Conservation (phyloP, 2,797 vertebrate species). For the Spheniscus humboldti region DNA sequence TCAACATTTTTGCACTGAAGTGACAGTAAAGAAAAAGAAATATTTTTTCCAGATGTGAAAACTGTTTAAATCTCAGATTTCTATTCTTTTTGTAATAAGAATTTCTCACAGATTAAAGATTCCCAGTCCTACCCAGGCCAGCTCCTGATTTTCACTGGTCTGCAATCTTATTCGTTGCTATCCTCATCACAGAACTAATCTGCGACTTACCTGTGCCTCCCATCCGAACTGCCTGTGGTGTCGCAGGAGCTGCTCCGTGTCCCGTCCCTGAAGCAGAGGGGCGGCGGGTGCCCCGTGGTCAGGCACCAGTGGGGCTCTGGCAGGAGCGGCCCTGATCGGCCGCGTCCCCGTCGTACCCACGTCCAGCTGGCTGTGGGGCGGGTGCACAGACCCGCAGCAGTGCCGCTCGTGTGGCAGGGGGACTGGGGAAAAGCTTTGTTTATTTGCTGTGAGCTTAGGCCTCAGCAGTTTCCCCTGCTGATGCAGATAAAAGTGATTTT, state of each 20-base stretch:
- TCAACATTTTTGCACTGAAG: background rate
- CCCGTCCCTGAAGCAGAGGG: background rate
- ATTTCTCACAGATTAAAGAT: background rate
- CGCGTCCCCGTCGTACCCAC: fast-evolving
- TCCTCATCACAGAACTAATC: too few species aligned
- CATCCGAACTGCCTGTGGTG: fast-evolving
- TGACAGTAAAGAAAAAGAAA: background rate
- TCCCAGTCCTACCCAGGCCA: background rate
- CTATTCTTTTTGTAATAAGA: background rate
- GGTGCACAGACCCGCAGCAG: too few species aligned
- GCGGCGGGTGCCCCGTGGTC: fast-evolving
- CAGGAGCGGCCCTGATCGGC: background rate
- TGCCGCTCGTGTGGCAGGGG: background rate
- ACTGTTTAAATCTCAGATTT: background rate
- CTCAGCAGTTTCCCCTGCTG: background rate
- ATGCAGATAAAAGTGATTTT: background rate
- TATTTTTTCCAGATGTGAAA: background rate
- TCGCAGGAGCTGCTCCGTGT: background rate
- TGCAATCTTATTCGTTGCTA: background rate
- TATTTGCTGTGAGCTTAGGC: background rate
- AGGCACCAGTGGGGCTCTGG: too few species aligned
- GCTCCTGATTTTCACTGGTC: fast-evolving
- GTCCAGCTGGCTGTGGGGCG: background rate
- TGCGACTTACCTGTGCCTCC: background rate
- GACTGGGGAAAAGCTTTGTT: background rate